Evolutionary conservation across 2,797 vertebrate species (phyloP), one percentile per base, ranked within the genome.

Genomic region (Chelonia mydas): DNA sequence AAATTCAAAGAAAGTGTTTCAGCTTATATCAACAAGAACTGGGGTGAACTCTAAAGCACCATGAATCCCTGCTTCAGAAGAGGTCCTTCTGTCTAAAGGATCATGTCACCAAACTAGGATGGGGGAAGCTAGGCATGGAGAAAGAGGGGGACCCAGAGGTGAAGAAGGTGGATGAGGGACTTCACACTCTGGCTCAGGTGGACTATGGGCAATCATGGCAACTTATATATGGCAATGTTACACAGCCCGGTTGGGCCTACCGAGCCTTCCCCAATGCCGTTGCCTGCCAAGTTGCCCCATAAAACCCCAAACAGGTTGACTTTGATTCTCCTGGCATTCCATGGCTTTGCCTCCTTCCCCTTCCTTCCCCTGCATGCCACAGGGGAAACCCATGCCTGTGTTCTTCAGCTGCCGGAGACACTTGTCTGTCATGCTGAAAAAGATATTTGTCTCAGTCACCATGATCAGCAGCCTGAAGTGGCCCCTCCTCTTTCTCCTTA

Each of bases 221-320:
- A 83, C 1, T 17, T 95, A 92, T 90, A 83, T 68, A 86, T 86
- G 96, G 94, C 96, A 96, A 81, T 84, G 89, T 89, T 94, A 94
- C 84, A 96, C 88, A 97, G 81, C 92, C 94, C 88, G 95, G 88
- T 88, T 95, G 89, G 74, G 92, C 79, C 96, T 96, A 96, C 83
- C 95, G 94, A 97, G 76, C 92, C 90, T 97, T 97, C 94, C 91
- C 93, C 31, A 2, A 96, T 95, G 95, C 96, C 84, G 54, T 3
- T 0, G 95, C 88, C 96, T 95, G 95, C 93, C 97, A 77, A 97
- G 96, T 83, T 74, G 94, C 76, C 95, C 95, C 95, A 96, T 95
- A 96, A 97, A 97, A 95, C 81, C 89, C 93, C 94, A 77, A 68
- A 37, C 83, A 94, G 92, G 79, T 79, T 96, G 81, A 93, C 84